Evolutionary conservation across 1,140 invertebrate genomes (phyloP), one percentile per base, ranked within the genome.

Genomic region (Macrocentrus cingulum): DNA sequence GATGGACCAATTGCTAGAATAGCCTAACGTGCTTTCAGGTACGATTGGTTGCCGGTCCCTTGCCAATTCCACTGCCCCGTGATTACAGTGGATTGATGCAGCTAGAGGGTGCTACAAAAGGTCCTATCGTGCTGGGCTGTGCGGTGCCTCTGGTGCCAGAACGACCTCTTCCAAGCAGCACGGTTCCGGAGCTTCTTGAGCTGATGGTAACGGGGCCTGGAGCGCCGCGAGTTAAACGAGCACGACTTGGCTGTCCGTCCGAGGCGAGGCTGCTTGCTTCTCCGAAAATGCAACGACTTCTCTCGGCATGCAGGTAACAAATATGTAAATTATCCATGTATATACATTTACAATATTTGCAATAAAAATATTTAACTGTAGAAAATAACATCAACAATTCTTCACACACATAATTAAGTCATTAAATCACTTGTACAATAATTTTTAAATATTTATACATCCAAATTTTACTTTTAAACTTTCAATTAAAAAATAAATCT

Each of bases 41-140:
- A 50, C 69, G 76, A 44, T 58, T 77, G 23, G 75, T 79, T 25
- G 76, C 76, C 22, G 76, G 76, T 53, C 75, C 75, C 32, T 44
- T 79, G 45, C 76, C 75, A 8, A 70, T 79, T 55, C 75, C 76
- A 18, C 48, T 77, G 44, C 76, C 75, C 2, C 64, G 76, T 36
- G 75, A 79, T 64, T 77, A 79, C 29, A 75, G 70, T 18, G 76
- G 76, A 2, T 59, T 79, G 16, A 77, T 79, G 76, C 75, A 79
- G 29, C 60, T 79, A 25, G 76, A 77, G 37, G 64, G 68, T 56
- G 73, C 75, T 13, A 77, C 72, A 0, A 69, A 71, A 41, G 75
- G 75, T 16, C 75, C 76, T 9, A 76, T 79, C 41, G 75, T 79
- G 1, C 54, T 79, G 22, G 76, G 76, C 25, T 79, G 76, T 62